Evolutionary conservation across 2,113 vertebrate genomes (phyloP).

Genomic region (Pedetes capensis): DNA sequence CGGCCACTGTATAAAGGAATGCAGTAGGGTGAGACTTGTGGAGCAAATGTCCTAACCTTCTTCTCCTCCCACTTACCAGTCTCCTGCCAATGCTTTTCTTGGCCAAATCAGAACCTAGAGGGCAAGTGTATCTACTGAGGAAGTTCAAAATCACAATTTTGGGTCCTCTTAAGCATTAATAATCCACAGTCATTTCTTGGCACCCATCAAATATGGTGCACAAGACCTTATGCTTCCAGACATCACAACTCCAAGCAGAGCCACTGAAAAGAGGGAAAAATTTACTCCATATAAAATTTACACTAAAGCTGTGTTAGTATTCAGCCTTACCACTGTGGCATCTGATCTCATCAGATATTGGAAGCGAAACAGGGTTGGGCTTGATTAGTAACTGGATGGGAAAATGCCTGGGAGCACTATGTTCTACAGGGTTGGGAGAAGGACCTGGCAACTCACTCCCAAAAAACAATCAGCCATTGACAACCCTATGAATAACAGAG

Average conservation of each 20-base stretch:
- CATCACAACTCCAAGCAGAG: not conserved
- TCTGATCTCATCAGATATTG: too few relatives aligned
- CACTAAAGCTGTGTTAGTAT: too few relatives aligned
- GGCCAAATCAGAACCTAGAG: not conserved
- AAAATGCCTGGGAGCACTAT: too few relatives aligned
- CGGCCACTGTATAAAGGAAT: not conserved
- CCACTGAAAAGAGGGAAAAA: not conserved
- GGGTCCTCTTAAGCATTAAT: not conserved
- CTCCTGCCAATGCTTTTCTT: not conserved
- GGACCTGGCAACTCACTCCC: too few relatives aligned
- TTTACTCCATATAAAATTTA: not conserved
- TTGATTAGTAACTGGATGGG: too few relatives aligned
- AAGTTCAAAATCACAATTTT: not conserved
- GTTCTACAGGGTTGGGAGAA: too few relatives aligned
- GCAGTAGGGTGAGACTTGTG: fast-evolving
- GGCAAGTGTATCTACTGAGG: not conserved
- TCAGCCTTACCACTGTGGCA: too few relatives aligned
- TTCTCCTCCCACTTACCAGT: not conserved
- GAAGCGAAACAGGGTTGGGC: too few relatives aligned
- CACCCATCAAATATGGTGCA: not conserved
- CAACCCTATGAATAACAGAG: too few relatives aligned
- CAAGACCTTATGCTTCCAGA: not conserved
- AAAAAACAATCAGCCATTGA: too few relatives aligned
- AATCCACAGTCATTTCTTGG: not conserved
- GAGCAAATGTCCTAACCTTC: not conserved